Evolutionary conservation across 2,113 vertebrate genomes (phyloP).

Genomic region (Arvicanthis niloticus): DNA sequence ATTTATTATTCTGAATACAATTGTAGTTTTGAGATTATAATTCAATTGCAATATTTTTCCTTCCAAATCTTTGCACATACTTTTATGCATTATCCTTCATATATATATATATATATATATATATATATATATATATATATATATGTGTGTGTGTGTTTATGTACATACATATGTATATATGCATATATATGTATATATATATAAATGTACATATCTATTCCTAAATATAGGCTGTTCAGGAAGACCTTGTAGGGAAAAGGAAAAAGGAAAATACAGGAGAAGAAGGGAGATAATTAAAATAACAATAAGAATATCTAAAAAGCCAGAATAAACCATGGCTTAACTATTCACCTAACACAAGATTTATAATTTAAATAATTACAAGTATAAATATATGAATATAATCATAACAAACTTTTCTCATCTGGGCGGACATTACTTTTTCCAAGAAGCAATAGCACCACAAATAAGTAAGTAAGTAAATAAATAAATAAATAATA

Average conservation of each 20-base stretch:
- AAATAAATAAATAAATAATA: too few species aligned
- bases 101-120: neutral
- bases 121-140: too few species aligned
- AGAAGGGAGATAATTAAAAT: neutral
- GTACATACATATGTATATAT: too few species aligned
- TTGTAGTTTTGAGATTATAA: neutral
- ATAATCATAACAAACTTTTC: neutral
- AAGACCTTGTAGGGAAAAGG: neutral
- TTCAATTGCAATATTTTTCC: neutral
- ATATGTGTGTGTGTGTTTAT: too few species aligned
- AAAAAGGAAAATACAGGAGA: neutral
- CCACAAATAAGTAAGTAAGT: too few species aligned
- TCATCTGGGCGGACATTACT: neutral
- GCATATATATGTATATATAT: too few species aligned
- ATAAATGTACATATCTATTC: neutral
- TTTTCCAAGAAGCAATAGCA: neutral
- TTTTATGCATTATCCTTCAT: neutral
- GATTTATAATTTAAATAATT: neutral
- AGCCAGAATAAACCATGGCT: neutral
- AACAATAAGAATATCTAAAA: neutral
- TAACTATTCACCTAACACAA: neutral
- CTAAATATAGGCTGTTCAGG: neutral
- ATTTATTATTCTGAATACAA: neutral
- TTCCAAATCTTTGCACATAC: neutral
- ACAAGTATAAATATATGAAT: neutral